Evolutionary conservation across 1,140 invertebrate species (phyloP).

Genomic region (Octopus sinensis): DNA sequence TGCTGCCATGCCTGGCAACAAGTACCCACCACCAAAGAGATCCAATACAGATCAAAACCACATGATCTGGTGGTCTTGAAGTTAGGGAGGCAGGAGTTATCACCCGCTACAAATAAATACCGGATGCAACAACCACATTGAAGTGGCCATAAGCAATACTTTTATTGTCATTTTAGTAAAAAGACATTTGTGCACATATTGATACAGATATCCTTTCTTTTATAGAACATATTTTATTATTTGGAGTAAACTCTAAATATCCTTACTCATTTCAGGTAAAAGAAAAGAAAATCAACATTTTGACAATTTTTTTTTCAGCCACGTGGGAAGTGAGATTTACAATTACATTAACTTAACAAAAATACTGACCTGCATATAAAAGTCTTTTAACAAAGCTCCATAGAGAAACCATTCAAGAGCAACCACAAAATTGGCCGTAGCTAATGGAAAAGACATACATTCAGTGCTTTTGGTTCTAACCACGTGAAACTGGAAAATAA

Average conservation of each 20-base stretch:
- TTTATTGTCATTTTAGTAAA: background rate
- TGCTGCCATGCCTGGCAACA: no score
- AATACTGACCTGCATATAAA: constrained; percentile 28
- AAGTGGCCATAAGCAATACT: no score
- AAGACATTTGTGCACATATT: background rate
- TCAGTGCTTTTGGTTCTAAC: constrained; percentile 26
- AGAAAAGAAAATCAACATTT: background rate
- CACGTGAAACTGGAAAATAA: constrained; percentile 21
- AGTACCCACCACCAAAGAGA: no score
- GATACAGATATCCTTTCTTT: background rate
- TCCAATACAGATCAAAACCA: no score
- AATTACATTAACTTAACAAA: no score
- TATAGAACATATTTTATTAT: background rate
- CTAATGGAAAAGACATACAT: constrained; percentile 28
- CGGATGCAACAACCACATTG: no score
- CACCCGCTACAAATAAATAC: no score
- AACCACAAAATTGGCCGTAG: constrained; percentile 27
- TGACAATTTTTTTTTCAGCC: background rate
- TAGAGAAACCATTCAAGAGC: constrained; percentile 30
- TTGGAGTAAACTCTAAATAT: background rate
- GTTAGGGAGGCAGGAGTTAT: no score
- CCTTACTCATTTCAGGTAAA: background rate
- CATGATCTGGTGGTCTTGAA: no score
- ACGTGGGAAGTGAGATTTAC: background rate
- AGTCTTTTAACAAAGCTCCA: constrained; percentile 25